Conservation (phyloP, 2,797 vertebrate genomes). For the Tauraco hartlaubi region DNA sequence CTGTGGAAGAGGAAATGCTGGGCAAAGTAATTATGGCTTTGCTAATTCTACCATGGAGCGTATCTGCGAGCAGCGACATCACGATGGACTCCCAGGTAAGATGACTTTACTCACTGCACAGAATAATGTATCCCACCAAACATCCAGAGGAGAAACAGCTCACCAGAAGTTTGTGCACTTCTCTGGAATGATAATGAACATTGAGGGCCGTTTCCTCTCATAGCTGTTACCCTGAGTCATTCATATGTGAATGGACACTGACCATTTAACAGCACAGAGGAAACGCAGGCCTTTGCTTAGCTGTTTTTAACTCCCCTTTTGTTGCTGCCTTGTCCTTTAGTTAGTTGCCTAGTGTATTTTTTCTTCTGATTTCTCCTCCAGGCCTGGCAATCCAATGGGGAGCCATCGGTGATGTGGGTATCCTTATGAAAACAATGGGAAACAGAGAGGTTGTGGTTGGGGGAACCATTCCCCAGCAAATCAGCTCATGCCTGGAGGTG, state of each 20-base stretch:
- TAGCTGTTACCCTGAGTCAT: not conserved
- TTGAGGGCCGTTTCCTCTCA: not conserved
- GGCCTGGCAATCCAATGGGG: slow-evolving; percentile 96
- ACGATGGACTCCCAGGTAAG: slow-evolving; percentile 87
- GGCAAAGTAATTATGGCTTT: slow-evolving; percentile 96
- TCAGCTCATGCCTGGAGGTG: slow-evolving; percentile 92
- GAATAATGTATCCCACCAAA: not conserved
- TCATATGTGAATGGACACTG: not conserved
- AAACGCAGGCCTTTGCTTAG: not conserved
- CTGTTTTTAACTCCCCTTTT: not conserved
- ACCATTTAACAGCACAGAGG: not conserved
- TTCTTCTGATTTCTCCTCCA: slow-evolving; percentile 5
- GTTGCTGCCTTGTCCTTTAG: not conserved
- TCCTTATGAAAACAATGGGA: slow-evolving; percentile 90
- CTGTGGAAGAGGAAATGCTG: slow-evolving; percentile 94
- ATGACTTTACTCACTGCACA: not conserved
- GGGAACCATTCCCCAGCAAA: slow-evolving; percentile 92
- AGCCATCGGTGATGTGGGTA: slow-evolving; percentile 94
- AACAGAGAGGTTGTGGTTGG: slow-evolving; percentile 87
- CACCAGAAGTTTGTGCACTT: not conserved
- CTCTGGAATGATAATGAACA: not conserved
- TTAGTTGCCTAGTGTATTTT: not conserved
- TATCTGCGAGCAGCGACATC: slow-evolving; percentile 90
- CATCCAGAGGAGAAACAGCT: not conserved
- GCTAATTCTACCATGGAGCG: slow-evolving; percentile 98